Base-by-base conservation (phyloP, 2,113 vertebrate species). In the Raja brachyura region DNA sequence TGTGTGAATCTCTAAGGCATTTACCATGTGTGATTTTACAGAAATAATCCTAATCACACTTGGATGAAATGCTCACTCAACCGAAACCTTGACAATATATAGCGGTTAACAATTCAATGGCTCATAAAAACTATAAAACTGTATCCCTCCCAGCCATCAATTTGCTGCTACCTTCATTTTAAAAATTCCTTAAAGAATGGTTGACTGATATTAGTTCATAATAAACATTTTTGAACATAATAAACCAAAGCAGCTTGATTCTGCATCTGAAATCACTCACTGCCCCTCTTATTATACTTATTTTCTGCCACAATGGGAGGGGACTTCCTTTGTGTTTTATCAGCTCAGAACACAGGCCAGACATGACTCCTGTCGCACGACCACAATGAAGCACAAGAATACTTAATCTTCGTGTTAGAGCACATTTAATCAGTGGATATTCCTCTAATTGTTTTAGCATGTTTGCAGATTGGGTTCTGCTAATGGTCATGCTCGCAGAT, bases 261-360 rank as follows among this genome's bases (percentile, higher is more conserved):
- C 90, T 1, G 48, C 9, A 28, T 92, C 33, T 92, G 90, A 92
- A 92, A 92, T 54, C 73, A 74, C 22, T 39, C 96, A 96, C 96
- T 95, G 94, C 93, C 94, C 94, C 54, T 61, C 83, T 22, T n/a
- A 66, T 63, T 88, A 61, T 93, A 95, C 94, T 94, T 48, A 48
- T 48, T 96, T 96, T 93, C 93, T 93, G 94, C 95, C 95, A 95
- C 94, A 95, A 94, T 95, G 94, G 96, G 96, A 96, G 93, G 94
- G 95, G 95, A 97, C 97, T 97, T 97, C 96, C 96, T 97, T 93
- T 92, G 93, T 48, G 75, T 74, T 94, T 97, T 97, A 97, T 97
- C 96, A 96, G 94, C 94, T 94, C 94, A 94, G 96, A 94, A 94
- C 97, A 97, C 95, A 97, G 95, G 94, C 94, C 86, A 94, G 31